A percentile compares a stretch with the other conserved stretches of the same genome.
These are phyloP conservation scores for Tamandua tetradactyla DNA, from an alignment of 2,797 vertebrate genomes.

Conservation along the genomic window DNA sequence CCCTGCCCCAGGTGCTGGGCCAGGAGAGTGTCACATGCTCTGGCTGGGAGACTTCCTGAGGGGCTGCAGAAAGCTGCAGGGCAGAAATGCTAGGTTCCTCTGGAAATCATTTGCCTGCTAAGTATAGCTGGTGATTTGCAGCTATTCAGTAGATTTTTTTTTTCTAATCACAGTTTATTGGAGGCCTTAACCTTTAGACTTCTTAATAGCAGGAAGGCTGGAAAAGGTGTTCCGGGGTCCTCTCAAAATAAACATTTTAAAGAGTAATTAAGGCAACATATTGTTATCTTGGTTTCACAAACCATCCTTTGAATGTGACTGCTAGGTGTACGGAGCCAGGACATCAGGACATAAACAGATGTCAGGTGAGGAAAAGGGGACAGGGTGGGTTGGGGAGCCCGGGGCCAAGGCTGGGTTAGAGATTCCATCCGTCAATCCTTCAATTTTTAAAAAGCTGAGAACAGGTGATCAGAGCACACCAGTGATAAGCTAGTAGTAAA, in stretches of 20 bases:
- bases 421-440: neutral
- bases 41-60: conserved; percentile 55
- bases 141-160: conserved; percentile 73
- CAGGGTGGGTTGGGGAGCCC: neutral
- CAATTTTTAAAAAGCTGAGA: neutral
- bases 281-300: conserved; percentile 80
- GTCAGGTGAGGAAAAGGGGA: neutral
- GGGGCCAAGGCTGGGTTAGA: neutral
- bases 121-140: conserved; percentile 72
- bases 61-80: conserved; percentile 53
- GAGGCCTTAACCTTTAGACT: conserved; percentile 78
- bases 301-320: conserved; percentile 30
- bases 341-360: neutral
- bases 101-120: conserved; percentile 67
- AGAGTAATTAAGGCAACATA: conserved; percentile 81
- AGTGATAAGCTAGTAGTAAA: neutral
- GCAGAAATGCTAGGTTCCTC: conserved; percentile 68
- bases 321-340: neutral
- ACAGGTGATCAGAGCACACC: neutral
- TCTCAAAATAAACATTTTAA: conserved; percentile 77
- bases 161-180: conserved; percentile 80
- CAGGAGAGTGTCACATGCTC: neutral
- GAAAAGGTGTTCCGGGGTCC: conserved; percentile 80
- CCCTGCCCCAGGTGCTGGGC: conserved; percentile 30
- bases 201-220: conserved; percentile 76